Evolutionary conservation across 2,888 invertebrate genomes (phyloP).

Genomic region (Pheosia tremula): DNA sequence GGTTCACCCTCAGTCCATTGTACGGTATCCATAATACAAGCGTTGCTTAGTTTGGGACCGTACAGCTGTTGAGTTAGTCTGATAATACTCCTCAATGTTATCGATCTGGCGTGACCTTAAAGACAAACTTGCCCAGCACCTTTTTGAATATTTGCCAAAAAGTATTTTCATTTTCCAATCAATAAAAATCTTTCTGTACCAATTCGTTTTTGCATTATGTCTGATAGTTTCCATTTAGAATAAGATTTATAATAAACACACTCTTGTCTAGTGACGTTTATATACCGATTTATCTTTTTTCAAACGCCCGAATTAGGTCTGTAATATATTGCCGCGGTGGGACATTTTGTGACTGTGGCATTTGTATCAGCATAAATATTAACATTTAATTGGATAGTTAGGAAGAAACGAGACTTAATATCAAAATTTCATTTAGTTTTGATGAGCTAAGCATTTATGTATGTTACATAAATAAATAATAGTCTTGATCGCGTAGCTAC

Average conservation of each 20-base stretch:
- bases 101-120: no score
- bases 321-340: slow-evolving; percentile 17
- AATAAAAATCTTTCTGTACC: not conserved
- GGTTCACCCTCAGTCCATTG: no score
- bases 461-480: no score
- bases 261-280: slow-evolving; percentile 32
- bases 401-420: slow-evolving; percentile 4
- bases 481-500: not conserved
- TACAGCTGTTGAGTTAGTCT: no score
- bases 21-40: no score
- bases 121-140: no score
- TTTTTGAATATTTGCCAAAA: no score
- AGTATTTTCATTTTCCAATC: no score
- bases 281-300: slow-evolving; percentile 31
- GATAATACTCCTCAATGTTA: no score
- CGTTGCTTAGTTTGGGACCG: no score
- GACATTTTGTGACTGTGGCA: slow-evolving; percentile 15
- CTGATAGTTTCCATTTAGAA: slow-evolving; percentile 13
- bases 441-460: no score
- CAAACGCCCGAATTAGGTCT: slow-evolving; percentile 18
- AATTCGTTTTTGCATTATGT: not conserved
- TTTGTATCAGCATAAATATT: slow-evolving; percentile 17
- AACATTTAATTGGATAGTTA: slow-evolving; percentile 13
- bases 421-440: no score
- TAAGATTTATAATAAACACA: slow-evolving; percentile 32